Conservation (phyloP, 2,113 vertebrate genomes). For the Colinus virginianus region DNA sequence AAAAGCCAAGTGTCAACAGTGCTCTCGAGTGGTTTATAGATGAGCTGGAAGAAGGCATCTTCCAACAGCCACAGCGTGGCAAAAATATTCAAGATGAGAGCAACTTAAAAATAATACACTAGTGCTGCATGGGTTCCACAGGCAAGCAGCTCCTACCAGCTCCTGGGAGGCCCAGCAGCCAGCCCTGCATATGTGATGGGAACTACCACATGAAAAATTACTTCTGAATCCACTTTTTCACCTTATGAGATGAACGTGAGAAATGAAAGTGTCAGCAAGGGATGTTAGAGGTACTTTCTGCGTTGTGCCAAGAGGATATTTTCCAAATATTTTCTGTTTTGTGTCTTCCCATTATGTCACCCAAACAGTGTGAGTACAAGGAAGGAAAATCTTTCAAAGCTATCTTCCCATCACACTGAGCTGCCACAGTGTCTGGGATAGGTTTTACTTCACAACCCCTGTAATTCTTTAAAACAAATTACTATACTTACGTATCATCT, state of each 20-base stretch:
- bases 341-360: not conserved
- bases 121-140: not conserved
- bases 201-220: not conserved
- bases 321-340: not conserved
- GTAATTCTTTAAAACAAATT: not conserved
- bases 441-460: not conserved
- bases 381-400: not conserved
- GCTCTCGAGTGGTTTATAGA: not conserved
- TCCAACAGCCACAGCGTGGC: not conserved
- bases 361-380: not conserved
- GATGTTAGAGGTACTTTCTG: not conserved
- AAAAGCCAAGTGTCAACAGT: not conserved
- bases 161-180: not conserved
- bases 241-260: not conserved
- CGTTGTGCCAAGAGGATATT: not conserved
- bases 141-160: fast-evolving
- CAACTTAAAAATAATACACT: not conserved
- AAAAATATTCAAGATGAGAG: not conserved
- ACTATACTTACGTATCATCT: conserved; percentile 90
- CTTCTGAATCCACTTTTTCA: not conserved
- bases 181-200: not conserved
- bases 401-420: not conserved
- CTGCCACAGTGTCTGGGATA: fast-evolving
- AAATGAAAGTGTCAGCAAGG: not conserved
- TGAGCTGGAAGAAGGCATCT: not conserved